Percentiles rank a stretch among this genome's conserved stretches.
These are phyloP conservation scores for Thymelicus lineola DNA, from an alignment of 2,888 invertebrate genomes.

Conservation along the genomic window DNA sequence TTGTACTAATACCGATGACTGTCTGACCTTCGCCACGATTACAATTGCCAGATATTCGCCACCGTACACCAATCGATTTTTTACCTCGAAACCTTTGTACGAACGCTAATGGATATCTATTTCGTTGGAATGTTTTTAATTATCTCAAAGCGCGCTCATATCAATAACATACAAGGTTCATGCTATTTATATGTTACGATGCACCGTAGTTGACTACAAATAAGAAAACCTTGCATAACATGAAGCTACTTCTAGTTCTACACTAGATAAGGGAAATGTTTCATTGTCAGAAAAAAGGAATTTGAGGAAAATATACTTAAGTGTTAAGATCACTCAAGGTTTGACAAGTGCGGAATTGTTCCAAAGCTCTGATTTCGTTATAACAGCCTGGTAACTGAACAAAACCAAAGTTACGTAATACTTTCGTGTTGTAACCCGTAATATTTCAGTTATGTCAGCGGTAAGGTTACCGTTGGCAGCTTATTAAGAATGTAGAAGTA, in stretches of 20 bases:
- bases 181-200: conserved; percentile 34
- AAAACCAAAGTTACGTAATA: conserved; percentile 42
- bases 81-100: background rate
- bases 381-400: conserved; percentile 36
- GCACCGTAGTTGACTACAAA: conserved; percentile 21
- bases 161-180: conserved; percentile 34
- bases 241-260: conserved; percentile 15
- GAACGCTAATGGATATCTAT: background rate
- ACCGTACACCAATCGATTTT: conserved; percentile 2
- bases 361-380: conserved; percentile 38
- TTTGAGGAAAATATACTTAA: conserved; percentile 36
- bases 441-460: conserved; percentile 40
- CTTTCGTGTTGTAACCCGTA: conserved; percentile 40
- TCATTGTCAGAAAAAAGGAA: conserved; percentile 29
- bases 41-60: conserved; percentile 22
- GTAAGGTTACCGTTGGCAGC: conserved; percentile 38
- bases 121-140: conserved; percentile 18
- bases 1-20: conserved; percentile 11
- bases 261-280: conserved; percentile 9
- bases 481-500: conserved; percentile 38
- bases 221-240: conserved; percentile 31
- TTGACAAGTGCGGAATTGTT: conserved; percentile 40
- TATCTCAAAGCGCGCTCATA: conserved; percentile 17
- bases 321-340: conserved; percentile 42
- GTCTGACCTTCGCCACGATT: conserved; percentile 23